A percentile compares a stretch with the other conserved stretches of the same genome.
phyloP scores from a whole-genome alignment of 2,888 invertebrate species.

The Hydrotaea cyrtoneurina region DNA sequence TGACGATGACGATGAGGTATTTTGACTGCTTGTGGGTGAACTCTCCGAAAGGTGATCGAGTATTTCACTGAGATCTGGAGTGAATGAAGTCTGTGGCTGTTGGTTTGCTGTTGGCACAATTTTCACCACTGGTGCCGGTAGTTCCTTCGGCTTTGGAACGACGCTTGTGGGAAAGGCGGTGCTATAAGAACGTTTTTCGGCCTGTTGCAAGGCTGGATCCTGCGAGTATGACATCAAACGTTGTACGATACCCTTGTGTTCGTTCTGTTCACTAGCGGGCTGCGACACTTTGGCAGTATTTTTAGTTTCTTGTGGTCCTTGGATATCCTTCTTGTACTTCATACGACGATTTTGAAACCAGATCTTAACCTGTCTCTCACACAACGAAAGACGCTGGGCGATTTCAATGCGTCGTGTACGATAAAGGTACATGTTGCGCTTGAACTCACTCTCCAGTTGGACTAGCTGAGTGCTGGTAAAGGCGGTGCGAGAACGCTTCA shows the following conservation, averaged over 20 bases:
- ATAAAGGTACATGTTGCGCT: slow-evolving; percentile 96
- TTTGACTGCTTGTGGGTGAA: slow-evolving; percentile 34
- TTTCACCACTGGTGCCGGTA: background rate
- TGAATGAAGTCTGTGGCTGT: slow-evolving; percentile 24
- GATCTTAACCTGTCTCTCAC: slow-evolving; percentile 93
- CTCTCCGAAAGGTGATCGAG: slow-evolving; percentile 55
- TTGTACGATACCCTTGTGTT: slow-evolving; percentile 74
- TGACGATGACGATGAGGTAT: slow-evolving; percentile 33
- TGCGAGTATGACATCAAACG: slow-evolving; percentile 76
- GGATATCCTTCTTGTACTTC: slow-evolving; percentile 85
- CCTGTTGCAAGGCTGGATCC: slow-evolving; percentile 69
- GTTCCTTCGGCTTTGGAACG: background rate
- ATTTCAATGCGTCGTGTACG: slow-evolving; percentile 96
- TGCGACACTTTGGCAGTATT: slow-evolving; percentile 66
- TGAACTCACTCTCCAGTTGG: slow-evolving; percentile 97
- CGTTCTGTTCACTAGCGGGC: slow-evolving; percentile 72
- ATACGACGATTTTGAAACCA: slow-evolving; percentile 92
- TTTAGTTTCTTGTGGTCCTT: slow-evolving; percentile 71
- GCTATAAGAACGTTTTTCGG: slow-evolving; percentile 31
- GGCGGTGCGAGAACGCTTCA: slow-evolving; percentile 88
- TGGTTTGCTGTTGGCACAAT: background rate
- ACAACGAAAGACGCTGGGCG: slow-evolving; percentile 94
- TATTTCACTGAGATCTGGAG: slow-evolving; percentile 62
- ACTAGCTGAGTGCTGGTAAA: slow-evolving; percentile 97
- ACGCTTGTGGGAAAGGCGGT: slow-evolving; percentile 10